Base-by-base conservation (phyloP, 2,113 vertebrate genomes). In the Oreochromis aureus region DNA sequence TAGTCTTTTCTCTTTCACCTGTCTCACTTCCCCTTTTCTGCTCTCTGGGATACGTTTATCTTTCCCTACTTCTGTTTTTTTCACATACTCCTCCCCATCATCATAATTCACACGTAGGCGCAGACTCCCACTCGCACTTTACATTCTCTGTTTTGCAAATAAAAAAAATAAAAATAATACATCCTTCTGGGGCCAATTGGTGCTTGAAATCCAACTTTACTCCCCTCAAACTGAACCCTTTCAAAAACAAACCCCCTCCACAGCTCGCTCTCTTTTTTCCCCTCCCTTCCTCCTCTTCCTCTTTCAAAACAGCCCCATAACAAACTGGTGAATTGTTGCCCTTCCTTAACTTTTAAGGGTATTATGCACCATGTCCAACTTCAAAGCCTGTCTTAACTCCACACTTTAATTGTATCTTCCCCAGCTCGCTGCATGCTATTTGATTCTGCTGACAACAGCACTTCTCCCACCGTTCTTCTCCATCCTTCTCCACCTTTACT, bases 381-480 rank as follows among this genome's bases (percentile, higher is more conserved):
- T 97, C 97, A 98, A 98, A 98, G 97, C 95, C 89, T 81, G 82
- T 95, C 96, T 97, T 95, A 95, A 97, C 94, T 87, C 96, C 92
- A 95, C 96, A 95, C 96, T 97, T 96, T 96, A 96, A 97, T 97
- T 96, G 91, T 92, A 96, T 97, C 97, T 96, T 94, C 91, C 93
- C 84, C 94, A 91, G 94, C 96, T 96, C 94, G 91, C 86, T 94
- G 95, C 94, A 89, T 97, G 94, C 86, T 92, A 93, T 80, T 55
- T 56, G 94, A 95, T 97, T 97, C 96, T 97, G 97, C 97, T 96
- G 97, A 97, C 95, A 95, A 94, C 95, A 94, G 93, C 94, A 85
- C 92, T 94, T 92, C 88, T 92, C 91, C 41, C 80, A 83, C 44
- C 12, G 7, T 66, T 91, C 92, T 89, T 94, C 96, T 96, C 93